A percentile compares a stretch with the other conserved stretches of the same genome.
Conservation (phyloP, 2,888 invertebrate species). For the Helobdella robusta region DNA sequence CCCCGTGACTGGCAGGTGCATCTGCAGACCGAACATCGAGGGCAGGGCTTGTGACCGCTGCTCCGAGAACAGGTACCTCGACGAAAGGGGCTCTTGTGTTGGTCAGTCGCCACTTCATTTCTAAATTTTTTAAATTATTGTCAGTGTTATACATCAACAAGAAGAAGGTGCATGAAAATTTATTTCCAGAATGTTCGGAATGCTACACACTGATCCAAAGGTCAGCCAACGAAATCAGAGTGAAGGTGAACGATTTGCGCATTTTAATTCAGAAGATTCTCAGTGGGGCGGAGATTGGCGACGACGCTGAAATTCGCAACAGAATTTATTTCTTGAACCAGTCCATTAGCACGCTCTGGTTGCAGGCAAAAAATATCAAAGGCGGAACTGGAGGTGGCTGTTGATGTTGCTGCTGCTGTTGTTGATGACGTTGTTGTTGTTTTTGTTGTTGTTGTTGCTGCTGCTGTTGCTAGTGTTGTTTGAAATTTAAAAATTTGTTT, state of each 20-base stretch:
- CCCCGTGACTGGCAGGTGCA: slow-evolving; percentile 58
- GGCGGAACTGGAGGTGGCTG: slow-evolving; percentile 25
- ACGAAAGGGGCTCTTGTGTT: slow-evolving; percentile 63
- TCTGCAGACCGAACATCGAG: slow-evolving; percentile 62
- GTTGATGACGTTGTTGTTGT: too few relatives aligned
- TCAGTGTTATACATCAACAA: not conserved
- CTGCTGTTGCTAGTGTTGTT: too few relatives aligned
- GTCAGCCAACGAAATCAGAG: slow-evolving; percentile 59
- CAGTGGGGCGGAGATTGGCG: slow-evolving; percentile 80
- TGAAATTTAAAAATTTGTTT: too few relatives aligned
- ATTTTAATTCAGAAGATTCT: slow-evolving; percentile 74
- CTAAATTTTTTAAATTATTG: not conserved
- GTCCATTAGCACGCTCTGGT: slow-evolving; percentile 65
- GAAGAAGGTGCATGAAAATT: too few relatives aligned
- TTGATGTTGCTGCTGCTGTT: not conserved
- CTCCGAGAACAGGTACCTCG: slow-evolving; percentile 85
- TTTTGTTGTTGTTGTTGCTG: too few relatives aligned
- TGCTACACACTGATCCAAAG: slow-evolving; percentile 90
- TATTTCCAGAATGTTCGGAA: slow-evolving; percentile 64
- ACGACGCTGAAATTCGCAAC: slow-evolving; percentile 78
- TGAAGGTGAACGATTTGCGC: slow-evolving; percentile 58
- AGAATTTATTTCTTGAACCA: slow-evolving; percentile 67
- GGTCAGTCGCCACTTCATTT: slow-evolving; percentile 38
- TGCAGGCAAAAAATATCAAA: slow-evolving; percentile 56
- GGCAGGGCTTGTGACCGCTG: slow-evolving; percentile 87